These are phyloP conservation scores for Vireo altiloquus DNA, from an alignment of 2,113 vertebrate species.

Conservation along the genomic window DNA sequence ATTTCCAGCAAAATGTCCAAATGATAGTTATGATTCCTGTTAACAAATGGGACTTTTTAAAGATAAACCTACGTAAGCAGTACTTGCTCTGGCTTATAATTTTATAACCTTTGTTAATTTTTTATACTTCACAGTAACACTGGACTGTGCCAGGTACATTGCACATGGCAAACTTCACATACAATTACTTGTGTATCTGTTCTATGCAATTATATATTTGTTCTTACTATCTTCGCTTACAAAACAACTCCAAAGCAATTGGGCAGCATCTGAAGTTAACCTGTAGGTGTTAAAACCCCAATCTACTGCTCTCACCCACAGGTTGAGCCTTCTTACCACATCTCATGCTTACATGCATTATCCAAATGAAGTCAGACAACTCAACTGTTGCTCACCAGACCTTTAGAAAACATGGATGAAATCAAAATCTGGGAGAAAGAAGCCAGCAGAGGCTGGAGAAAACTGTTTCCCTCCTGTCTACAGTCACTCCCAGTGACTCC, in stretches of 20 bases:
- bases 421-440: not conserved
- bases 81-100: not conserved
- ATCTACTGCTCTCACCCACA: not conserved
- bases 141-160: not conserved
- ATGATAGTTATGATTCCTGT: not conserved
- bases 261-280: not conserved
- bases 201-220: not conserved
- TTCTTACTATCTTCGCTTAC: not conserved
- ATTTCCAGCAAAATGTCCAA: not conserved
- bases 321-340: not conserved
- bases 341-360: not conserved
- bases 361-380: not conserved
- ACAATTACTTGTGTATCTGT: not conserved
- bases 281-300: not conserved
- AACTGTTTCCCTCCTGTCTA: not conserved
- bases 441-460: not conserved
- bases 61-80: not conserved
- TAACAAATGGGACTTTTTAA: not conserved
- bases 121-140: not conserved
- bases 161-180: not conserved
- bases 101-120: not conserved
- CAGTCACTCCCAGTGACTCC: not conserved
- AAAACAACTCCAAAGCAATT: not conserved
- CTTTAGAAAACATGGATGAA: not conserved
- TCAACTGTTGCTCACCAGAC: not conserved